Conservation (phyloP, 2,797 vertebrate genomes). For the Halcyon smyrnensis region DNA sequence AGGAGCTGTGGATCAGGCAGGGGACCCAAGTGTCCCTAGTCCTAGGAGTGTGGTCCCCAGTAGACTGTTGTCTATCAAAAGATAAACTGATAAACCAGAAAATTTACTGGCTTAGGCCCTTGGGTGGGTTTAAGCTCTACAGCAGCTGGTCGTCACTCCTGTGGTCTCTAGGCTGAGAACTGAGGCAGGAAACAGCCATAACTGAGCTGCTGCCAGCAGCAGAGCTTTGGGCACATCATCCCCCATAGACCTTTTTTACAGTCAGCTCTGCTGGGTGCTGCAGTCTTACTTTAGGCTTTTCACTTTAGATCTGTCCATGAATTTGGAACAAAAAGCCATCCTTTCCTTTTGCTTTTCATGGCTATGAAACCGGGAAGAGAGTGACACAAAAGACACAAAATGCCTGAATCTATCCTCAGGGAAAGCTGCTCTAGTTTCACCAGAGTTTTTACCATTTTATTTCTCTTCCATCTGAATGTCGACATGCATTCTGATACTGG, state of each 20-base stretch:
- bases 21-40: neutral
- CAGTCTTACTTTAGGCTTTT: neutral
- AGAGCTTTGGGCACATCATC: neutral
- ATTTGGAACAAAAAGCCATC: neutral
- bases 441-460: neutral
- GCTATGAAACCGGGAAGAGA: neutral
- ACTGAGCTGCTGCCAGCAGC: neutral
- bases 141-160: neutral
- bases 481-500: neutral
- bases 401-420: neutral
- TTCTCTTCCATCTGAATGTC: neutral
- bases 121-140: neutral
- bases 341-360: neutral
- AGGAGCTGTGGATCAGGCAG: neutral
- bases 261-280: neutral
- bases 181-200: fast-evolving
- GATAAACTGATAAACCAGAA: neutral
- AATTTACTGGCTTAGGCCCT: neutral
- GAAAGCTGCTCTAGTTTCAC: neutral
- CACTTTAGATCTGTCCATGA: neutral
- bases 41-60: neutral
- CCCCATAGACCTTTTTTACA: neutral
- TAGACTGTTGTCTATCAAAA: neutral
- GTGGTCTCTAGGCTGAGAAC: neutral
- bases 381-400: neutral